Conservation (phyloP, 2,113 vertebrate genomes). For the Lamprologus sp. region DNA sequence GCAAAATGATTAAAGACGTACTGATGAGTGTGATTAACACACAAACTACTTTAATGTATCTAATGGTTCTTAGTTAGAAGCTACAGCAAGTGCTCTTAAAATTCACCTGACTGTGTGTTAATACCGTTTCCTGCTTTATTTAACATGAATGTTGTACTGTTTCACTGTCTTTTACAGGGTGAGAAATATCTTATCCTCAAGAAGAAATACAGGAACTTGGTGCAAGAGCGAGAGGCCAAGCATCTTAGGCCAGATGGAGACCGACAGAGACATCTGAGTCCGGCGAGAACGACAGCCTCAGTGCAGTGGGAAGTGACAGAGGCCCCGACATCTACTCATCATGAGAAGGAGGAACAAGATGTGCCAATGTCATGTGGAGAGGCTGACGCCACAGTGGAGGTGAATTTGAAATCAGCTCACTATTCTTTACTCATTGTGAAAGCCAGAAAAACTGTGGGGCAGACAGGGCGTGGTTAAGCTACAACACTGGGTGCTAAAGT, state of each 20-base stretch:
- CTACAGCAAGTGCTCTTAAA: accelerated
- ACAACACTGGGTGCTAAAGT: neutral
- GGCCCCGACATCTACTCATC: neutral
- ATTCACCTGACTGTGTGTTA: neutral
- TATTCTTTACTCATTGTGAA: neutral
- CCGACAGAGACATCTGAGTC: neutral
- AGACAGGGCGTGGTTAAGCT: neutral
- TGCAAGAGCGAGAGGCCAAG: slow-evolving; percentile 47
- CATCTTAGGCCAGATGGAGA: neutral
- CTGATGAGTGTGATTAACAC: neutral
- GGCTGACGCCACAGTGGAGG: slow-evolving; percentile 11
- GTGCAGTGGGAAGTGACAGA: slow-evolving; percentile 28
- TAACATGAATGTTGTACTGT: neutral
- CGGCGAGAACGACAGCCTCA: neutral
- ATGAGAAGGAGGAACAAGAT: neutral
- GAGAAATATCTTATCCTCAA: slow-evolving; percentile 74
- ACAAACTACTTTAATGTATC: neutral
- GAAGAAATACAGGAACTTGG: slow-evolving; percentile 71
- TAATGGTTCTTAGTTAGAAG: neutral
- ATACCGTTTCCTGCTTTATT: accelerated
- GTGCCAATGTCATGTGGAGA: slow-evolving; percentile 15
- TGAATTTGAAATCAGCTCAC: neutral
- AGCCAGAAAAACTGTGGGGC: neutral
- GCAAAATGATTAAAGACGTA: neutral
- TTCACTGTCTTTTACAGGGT: slow-evolving; percentile 46